A percentile compares a stretch with the other conserved stretches of the same genome.
These are phyloP conservation scores for Thera britannica DNA, from an alignment of 2,888 invertebrate species.

Conservation along the genomic window DNA sequence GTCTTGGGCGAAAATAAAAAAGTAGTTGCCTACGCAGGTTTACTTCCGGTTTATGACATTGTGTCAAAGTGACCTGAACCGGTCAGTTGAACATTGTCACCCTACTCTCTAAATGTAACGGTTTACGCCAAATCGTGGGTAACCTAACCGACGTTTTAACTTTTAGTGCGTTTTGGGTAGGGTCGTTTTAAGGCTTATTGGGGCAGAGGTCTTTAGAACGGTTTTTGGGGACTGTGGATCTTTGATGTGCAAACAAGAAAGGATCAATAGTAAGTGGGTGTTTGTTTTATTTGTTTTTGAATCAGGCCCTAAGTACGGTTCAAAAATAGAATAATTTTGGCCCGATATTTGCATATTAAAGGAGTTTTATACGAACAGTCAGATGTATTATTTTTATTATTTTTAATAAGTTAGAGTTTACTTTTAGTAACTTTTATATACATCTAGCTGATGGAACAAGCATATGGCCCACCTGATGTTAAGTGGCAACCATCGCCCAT, in stretches of 20 bases:
- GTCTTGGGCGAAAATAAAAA: neutral
- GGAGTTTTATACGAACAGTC: too few relatives aligned
- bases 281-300: too few relatives aligned
- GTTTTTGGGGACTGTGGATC: slow-evolving; percentile 5
- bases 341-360: too few relatives aligned
- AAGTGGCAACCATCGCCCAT: too few relatives aligned
- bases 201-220: neutral
- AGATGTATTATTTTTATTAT: too few relatives aligned
- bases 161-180: slow-evolving; percentile 11
- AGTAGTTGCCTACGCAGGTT: slow-evolving; percentile 2
- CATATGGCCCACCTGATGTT: too few relatives aligned
- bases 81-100: slow-evolving; percentile 41
- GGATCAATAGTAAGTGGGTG: too few relatives aligned
- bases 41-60: slow-evolving; percentile 4
- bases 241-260: neutral
- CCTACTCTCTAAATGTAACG: slow-evolving; percentile 43
- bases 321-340: too few relatives aligned
- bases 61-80: neutral
- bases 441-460: too few relatives aligned
- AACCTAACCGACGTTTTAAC: slow-evolving; percentile 38
- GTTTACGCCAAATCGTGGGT: slow-evolving; percentile 48
- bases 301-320: too few relatives aligned
- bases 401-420: too few relatives aligned
- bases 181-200: slow-evolving; percentile 7
- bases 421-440: too few relatives aligned